phyloP scores from a whole-genome alignment of 2,797 vertebrate species.

The Schizothorax lantsangensis region DNA sequence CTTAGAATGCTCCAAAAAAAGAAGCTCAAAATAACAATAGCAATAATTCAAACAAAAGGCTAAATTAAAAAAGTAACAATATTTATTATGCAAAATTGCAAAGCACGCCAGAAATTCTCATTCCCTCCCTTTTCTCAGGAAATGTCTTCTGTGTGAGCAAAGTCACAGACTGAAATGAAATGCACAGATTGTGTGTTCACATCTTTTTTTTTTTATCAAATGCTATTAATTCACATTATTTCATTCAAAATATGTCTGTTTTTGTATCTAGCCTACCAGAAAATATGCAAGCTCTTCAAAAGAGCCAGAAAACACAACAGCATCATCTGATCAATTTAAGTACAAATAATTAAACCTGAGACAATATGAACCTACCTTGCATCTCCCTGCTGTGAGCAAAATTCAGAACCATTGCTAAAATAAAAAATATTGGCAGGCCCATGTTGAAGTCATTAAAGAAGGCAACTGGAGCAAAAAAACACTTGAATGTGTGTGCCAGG shows the following conservation, averaged over 20 bases:
- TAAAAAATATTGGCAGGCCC: conserved; percentile 70
- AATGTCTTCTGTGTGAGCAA: background rate
- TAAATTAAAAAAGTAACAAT: background rate
- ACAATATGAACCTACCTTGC: conserved; percentile 72
- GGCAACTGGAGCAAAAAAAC: conserved; percentile 36
- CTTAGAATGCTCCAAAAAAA: background rate
- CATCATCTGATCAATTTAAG: conserved; percentile 4
- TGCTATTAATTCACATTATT: background rate
- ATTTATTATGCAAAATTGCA: background rate
- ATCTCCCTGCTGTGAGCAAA: conserved; percentile 70
- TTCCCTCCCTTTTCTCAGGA: background rate
- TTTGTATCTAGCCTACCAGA: background rate
- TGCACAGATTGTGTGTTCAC: background rate
- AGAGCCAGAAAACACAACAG: background rate
- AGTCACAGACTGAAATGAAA: background rate
- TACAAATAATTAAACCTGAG: conserved; percentile 3
- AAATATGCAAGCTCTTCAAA: background rate
- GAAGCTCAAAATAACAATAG: background rate
- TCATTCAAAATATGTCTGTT: background rate
- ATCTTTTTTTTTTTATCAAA: background rate
- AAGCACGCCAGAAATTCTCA: background rate
- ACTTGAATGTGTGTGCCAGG: conserved; percentile 39
- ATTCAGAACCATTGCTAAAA: conserved; percentile 73
- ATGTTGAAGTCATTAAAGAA: conserved; percentile 72
- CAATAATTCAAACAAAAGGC: background rate